Conservation (phyloP, 2,888 invertebrate genomes). For the Terebella lapidaria region DNA sequence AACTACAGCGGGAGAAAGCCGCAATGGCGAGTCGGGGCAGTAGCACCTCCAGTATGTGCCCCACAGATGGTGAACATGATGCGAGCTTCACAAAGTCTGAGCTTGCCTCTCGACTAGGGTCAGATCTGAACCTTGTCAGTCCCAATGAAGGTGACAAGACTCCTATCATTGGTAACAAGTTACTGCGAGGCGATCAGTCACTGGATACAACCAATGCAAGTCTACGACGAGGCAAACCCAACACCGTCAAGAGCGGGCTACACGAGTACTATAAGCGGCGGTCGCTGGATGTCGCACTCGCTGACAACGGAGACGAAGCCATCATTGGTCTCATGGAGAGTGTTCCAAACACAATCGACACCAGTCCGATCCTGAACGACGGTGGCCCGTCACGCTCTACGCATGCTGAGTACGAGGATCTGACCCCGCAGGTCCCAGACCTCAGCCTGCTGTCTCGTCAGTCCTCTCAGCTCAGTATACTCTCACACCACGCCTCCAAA, state of each 20-base stretch:
- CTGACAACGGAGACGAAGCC: neutral
- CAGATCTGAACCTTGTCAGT: neutral
- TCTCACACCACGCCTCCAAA: neutral
- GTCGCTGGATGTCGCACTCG: constrained; percentile 1
- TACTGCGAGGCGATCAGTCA: neutral
- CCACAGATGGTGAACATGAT: no score
- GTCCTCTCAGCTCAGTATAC: neutral
- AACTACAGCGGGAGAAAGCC: neutral
- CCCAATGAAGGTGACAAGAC: constrained; percentile 6
- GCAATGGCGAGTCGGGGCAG: neutral
- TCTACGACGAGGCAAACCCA: constrained; percentile 35
- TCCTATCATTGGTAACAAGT: neutral
- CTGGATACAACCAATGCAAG: no score
- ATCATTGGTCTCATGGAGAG: neutral
- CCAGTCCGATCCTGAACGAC: constrained; percentile 17
- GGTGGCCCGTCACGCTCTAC: neutral
- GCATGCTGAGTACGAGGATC: neutral
- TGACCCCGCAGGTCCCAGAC: neutral
- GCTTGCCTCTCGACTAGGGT: neutral
- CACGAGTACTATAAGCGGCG: constrained; percentile 13
- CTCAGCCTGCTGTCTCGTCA: neutral
- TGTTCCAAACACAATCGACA: constrained; percentile 17
- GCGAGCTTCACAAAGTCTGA: constrained; percentile 8
- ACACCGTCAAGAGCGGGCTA: constrained; percentile 37
- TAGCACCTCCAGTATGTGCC: neutral